Evolutionary conservation across 2,113 vertebrate species (phyloP).

Genomic region (Phocoena phocoena): DNA sequence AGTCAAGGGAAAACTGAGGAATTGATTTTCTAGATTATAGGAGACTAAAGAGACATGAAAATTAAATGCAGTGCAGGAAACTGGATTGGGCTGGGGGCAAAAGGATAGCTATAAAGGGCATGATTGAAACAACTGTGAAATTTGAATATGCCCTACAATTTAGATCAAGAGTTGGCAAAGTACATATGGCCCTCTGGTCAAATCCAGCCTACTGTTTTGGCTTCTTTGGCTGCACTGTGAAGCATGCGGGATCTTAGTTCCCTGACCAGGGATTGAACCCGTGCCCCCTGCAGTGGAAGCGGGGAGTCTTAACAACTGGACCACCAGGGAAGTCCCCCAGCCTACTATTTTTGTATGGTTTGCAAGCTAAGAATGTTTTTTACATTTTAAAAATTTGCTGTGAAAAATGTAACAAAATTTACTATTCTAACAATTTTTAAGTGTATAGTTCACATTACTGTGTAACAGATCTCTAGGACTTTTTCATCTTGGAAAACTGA

Average conservation of each 20-base stretch:
- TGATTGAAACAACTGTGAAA: neutral
- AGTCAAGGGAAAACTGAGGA: neutral
- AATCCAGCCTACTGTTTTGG: neutral
- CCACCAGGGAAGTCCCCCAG: neutral
- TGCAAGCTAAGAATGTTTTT: neutral
- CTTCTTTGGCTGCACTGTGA: too few relatives aligned
- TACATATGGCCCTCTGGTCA: neutral
- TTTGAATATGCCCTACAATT: neutral
- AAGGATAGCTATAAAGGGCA: neutral
- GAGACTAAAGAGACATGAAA: neutral
- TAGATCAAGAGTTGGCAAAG: neutral
- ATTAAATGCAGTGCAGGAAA: neutral
- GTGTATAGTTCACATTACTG: neutral
- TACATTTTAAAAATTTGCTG: neutral
- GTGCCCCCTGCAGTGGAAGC: too few relatives aligned
- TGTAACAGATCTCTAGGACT: neutral
- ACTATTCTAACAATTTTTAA: neutral
- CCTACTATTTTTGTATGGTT: neutral
- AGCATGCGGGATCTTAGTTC: too few relatives aligned
- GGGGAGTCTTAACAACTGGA: too few relatives aligned
- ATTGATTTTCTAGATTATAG: neutral
- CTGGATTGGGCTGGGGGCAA: neutral
- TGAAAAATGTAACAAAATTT: neutral
- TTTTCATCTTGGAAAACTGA: neutral
- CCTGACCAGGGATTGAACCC: too few relatives aligned